Conservation (phyloP, 64 coral and sea anemone genomes). For the Catalaphyllia jardinei region DNA sequence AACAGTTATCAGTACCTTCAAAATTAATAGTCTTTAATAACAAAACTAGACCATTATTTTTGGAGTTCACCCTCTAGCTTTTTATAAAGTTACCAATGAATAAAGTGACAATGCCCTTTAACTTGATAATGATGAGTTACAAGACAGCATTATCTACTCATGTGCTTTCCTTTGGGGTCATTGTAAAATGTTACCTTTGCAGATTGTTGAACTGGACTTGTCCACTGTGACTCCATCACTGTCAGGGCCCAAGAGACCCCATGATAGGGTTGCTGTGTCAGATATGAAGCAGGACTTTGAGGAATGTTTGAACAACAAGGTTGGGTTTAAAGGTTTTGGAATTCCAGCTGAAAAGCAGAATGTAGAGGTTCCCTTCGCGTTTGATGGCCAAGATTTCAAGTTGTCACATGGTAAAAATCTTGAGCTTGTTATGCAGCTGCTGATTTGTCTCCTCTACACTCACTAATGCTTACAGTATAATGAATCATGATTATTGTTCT, state of each 20-base stretch:
- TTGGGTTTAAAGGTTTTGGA: conserved; percentile 98
- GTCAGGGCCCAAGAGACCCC: conserved; percentile 96
- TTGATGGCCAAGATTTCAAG: conserved; percentile 76
- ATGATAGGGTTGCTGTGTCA: conserved; percentile 83
- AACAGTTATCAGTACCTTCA: too few relatives aligned
- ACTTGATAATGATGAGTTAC: too few relatives aligned
- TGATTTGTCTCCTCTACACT: too few relatives aligned
- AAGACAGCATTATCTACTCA: too few relatives aligned
- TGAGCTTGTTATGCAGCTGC: not conserved
- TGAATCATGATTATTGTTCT: too few relatives aligned
- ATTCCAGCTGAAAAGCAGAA: conserved; percentile 79
- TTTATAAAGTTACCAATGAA: too few relatives aligned
- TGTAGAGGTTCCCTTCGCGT: conserved; percentile 66
- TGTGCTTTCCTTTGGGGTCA: too few relatives aligned
- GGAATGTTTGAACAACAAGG: conserved; percentile 88
- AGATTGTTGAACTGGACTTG: conserved; percentile 90
- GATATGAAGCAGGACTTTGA: conserved; percentile 92
- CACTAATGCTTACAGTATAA: too few relatives aligned
- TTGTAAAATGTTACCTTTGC: not conserved
- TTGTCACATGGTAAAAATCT: conserved; percentile 78
- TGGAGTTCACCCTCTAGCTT: too few relatives aligned
- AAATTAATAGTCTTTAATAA: too few relatives aligned
- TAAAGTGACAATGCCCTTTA: too few relatives aligned
- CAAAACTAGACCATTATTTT: too few relatives aligned
- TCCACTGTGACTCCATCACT: conserved; percentile 83